phyloP scores from a whole-genome alignment of 2,113 vertebrate species.

The Proterorhinus semilunaris region DNA sequence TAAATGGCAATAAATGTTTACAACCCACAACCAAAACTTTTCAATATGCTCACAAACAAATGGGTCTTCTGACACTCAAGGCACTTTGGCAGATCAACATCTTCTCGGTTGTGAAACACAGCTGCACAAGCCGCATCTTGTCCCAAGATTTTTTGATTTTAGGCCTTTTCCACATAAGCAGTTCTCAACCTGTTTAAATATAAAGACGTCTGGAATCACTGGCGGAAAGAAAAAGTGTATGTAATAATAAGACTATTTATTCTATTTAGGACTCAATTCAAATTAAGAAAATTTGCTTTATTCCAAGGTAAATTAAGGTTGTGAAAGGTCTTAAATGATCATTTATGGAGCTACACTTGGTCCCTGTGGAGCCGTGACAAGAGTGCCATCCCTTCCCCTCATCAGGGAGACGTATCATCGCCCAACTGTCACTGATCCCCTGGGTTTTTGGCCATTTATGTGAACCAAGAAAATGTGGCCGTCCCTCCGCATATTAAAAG shows the following conservation, averaged over 20 bases:
- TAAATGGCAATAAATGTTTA: slow-evolving; percentile 68
- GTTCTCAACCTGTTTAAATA: slow-evolving; percentile 36
- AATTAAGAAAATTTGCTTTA: slow-evolving; percentile 15
- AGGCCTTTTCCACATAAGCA: slow-evolving; percentile 46
- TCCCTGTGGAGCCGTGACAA: slow-evolving; percentile 50
- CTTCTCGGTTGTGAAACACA: slow-evolving; percentile 46
- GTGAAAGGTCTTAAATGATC: slow-evolving; percentile 38
- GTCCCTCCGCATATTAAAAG: slow-evolving; percentile 61
- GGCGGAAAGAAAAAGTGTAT: slow-evolving; percentile 16
- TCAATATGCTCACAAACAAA: slow-evolving; percentile 61
- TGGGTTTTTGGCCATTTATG: slow-evolving; percentile 48
- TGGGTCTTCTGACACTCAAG: slow-evolving; percentile 50
- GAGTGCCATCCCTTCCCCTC: slow-evolving; percentile 35
- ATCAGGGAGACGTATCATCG: slow-evolving; percentile 45
- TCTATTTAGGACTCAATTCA: not conserved
- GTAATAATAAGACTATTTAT: slow-evolving; percentile 19
- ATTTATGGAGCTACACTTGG: slow-evolving; percentile 35
- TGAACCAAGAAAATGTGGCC: slow-evolving; percentile 38
- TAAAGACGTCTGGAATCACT: slow-evolving; percentile 67
- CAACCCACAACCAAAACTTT: slow-evolving; percentile 59
- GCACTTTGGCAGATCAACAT: slow-evolving; percentile 50
- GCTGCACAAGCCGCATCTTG: slow-evolving; percentile 56
- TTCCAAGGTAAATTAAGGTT: slow-evolving; percentile 35
- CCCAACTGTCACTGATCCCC: slow-evolving; percentile 48
- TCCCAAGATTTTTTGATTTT: slow-evolving; percentile 44